Conservation (phyloP, 2,888 invertebrate species). For the Synergus gifuensis region DNA sequence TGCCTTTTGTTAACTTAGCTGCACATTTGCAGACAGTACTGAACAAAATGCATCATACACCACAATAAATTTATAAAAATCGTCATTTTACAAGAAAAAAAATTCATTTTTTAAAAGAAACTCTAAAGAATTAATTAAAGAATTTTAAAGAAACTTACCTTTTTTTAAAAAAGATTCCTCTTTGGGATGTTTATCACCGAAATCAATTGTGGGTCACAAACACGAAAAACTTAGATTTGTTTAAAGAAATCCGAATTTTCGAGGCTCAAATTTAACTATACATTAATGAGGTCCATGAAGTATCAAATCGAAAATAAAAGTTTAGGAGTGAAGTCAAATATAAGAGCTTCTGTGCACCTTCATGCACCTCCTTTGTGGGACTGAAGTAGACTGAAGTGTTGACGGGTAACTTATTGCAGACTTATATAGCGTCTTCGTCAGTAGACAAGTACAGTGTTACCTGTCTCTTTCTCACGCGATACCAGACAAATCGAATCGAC, state of each 20-base stretch:
- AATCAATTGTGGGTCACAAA: background rate
- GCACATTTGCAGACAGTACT: background rate
- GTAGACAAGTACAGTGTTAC: background rate
- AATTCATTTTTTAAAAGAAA: background rate
- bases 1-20: background rate
- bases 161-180: slow-evolving; percentile 11
- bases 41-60: background rate
- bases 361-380: slow-evolving; percentile 22
- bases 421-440: slow-evolving; percentile 35
- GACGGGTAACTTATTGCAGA: slow-evolving; percentile 11
- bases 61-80: background rate
- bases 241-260: background rate
- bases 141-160: no score
- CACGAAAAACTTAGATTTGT: background rate
- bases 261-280: background rate
- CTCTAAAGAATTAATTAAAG: no score
- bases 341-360: background rate
- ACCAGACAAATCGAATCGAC: slow-evolving; percentile 10
- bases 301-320: background rate
- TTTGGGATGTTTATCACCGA: background rate
- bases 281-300: background rate
- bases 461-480: slow-evolving; percentile 10
- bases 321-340: background rate
- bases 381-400: slow-evolving; percentile 33
- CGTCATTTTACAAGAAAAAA: background rate